Percentiles rank a stretch among this genome's conserved stretches.
These are phyloP conservation scores for Chascanopsetta lugubris DNA, from an alignment of 2,113 vertebrate species.

Conservation along the genomic window DNA sequence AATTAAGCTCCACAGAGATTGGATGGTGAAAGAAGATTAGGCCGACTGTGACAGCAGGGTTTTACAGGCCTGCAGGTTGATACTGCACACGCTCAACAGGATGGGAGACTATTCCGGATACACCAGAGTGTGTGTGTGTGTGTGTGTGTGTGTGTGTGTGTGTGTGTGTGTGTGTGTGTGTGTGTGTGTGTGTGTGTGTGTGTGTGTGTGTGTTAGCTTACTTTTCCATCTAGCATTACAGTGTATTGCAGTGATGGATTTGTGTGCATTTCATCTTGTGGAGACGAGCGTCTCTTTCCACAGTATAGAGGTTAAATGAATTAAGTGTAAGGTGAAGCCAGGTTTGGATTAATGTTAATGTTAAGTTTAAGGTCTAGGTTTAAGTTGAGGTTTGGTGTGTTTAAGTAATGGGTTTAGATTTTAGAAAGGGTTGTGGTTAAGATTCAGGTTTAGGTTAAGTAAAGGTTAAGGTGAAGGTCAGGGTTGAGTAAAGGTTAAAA, in stretches of 20 bases:
- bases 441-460: no score
- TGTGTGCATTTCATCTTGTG: no score
- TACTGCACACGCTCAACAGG: not conserved
- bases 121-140: not conserved
- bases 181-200: not conserved
- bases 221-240: no score
- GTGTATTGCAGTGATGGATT: no score
- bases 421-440: no score
- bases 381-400: no score
- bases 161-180: not conserved
- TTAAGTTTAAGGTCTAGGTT: not conserved
- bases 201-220: not conserved
- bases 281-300: no score
- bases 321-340: no score
- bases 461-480: not conserved
- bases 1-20: slow-evolving; percentile 55
- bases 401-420: no score
- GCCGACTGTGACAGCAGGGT: slow-evolving; percentile 41
- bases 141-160: not conserved
- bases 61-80: slow-evolving; percentile 46
- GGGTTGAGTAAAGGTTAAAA: not conserved
- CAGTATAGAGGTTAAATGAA: no score
- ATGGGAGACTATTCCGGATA: not conserved
- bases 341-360: no score
- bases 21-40: slow-evolving; percentile 59